Base-by-base conservation (phyloP, 2,888 invertebrate species). In the Lucinisca nassula region DNA sequence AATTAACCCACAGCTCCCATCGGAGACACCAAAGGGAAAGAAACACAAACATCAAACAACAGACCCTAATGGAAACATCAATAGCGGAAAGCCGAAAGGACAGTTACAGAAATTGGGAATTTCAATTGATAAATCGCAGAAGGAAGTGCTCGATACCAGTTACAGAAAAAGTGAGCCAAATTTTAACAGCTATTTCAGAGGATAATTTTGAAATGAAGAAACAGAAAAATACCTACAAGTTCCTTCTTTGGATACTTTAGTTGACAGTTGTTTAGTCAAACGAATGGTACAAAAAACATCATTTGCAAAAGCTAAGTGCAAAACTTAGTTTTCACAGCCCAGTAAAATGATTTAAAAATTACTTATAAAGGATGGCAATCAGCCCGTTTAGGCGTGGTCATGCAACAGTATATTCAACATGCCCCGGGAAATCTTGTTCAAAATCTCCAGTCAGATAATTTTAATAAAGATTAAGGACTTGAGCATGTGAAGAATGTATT, bases 341-440 rank as follows among this genome's bases (percentile, higher is more conserved):
- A 51, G 37, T 35, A 84, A 87, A 81, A 84, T 77, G 77, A 49
- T 87, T 0, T 80, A 87, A n/a, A 87, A 82, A 24, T 79, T 84
- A 17, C 80, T 0, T 85, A 79, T 45, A 82, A 82, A 49, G 88
- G 84, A 30, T 82, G 79, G 38, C 84, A 84, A n/a, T 79, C 88
- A 17, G 74, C 84, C 14, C 32, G 82, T 35, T 49, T n/a, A n/a
- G n/a, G n/a, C n/a, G n/a, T n/a, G n/a, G n/a, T n/a, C n/a, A n/a
- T n/a, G n/a, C n/a, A n/a, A 40, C 12, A 77, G 49, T 87, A 87
- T 35, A 32, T 83, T 8, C 83, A 85, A 40, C 85, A 88, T 70
- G 72, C 85, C 40, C 58, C 85, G 1, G 88, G 82, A 14, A 61
- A 70, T 55, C 49, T 88, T 17, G 24, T 85, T 0, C 27, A 61